Conservation (phyloP, 2,888 invertebrate species). For the Macaria notata region DNA sequence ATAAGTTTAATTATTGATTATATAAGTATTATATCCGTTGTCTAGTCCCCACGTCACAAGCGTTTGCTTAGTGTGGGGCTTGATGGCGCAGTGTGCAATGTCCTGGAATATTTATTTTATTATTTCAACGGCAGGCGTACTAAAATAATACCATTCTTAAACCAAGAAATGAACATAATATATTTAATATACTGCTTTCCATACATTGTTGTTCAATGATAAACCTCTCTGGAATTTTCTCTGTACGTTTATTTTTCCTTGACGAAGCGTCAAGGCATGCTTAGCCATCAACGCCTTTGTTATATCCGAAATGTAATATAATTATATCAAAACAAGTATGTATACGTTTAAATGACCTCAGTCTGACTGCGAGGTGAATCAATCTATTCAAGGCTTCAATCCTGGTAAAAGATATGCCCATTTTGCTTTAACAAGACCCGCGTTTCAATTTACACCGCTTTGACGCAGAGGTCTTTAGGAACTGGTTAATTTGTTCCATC, state of each 20-base stretch:
- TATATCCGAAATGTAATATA: conserved; percentile 28
- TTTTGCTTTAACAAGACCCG: conserved; percentile 41
- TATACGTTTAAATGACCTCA: conserved; percentile 49
- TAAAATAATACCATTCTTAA: too few relatives aligned
- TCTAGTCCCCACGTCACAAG: too few relatives aligned
- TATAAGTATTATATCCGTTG: too few relatives aligned
- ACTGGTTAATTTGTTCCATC: conserved; percentile 33
- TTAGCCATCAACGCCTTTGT: conserved; percentile 19
- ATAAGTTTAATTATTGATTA: too few relatives aligned
- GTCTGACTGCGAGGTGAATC: conserved; percentile 61
- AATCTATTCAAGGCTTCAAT: conserved; percentile 66
- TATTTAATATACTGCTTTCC: too few relatives aligned
- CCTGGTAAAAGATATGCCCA: conserved; percentile 62
- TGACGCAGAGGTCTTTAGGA: conserved; percentile 34
- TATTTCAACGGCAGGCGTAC: too few relatives aligned
- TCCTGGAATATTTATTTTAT: too few relatives aligned
- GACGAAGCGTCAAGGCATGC: conserved; percentile 12
- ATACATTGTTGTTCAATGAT: conserved; percentile 8
- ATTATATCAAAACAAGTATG: conserved; percentile 33
- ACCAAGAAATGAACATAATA: too few relatives aligned
- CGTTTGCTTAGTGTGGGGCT: too few relatives aligned
- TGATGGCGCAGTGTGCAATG: too few relatives aligned
- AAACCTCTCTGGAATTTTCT: conserved; percentile 14
- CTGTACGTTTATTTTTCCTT: conserved; percentile 8
- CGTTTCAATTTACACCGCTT: conserved; percentile 25